Evolutionary conservation across 1,140 invertebrate species (phyloP).

Genomic region (Argopecten irradians): DNA sequence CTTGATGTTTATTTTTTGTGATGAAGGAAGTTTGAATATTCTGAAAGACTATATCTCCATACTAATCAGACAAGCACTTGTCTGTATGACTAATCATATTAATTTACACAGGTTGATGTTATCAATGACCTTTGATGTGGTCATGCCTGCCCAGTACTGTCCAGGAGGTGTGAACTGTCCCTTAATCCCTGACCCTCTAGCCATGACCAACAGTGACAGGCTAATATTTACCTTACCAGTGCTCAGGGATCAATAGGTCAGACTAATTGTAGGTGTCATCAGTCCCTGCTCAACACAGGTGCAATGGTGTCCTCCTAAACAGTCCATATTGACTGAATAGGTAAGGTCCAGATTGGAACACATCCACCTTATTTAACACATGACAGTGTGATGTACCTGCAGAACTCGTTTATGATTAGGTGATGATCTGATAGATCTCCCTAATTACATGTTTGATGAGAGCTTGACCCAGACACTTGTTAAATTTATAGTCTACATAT

Average conservation of each 20-base stretch:
- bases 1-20: too few species aligned
- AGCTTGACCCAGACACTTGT: too few species aligned
- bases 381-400: too few species aligned
- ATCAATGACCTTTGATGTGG: constrained; percentile 16
- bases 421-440: too few species aligned
- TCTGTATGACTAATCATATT: background rate
- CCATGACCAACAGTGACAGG: background rate
- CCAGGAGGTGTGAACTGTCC: background rate
- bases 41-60: background rate
- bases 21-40: background rate
- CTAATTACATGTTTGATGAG: too few species aligned
- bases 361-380: background rate
- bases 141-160: background rate
- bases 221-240: background rate
- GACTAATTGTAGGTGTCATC: background rate
- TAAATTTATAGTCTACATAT: too few species aligned
- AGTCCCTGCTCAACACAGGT: background rate
- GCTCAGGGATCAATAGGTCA: background rate
- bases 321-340: too few species aligned
- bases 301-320: too few species aligned
- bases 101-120: background rate
- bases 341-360: background rate
- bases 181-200: background rate
- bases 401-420: too few species aligned
- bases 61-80: background rate